Percentiles rank a stretch among this genome's conserved stretches.
phyloP scores from a whole-genome alignment of 1,140 invertebrate species.

The Panagrolaimus sp. region DNA sequence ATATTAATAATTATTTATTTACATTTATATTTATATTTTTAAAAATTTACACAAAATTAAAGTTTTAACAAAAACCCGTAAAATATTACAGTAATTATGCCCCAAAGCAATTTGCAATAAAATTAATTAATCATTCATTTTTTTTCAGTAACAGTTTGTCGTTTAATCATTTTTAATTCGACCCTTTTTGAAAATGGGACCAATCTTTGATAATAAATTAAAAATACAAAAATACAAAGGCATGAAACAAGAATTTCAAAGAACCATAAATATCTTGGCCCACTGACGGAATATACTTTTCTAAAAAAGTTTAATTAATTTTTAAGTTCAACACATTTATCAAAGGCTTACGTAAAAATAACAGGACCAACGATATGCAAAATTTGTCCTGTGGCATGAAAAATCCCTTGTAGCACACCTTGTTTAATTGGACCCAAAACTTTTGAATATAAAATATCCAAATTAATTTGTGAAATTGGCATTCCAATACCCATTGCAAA shows the following conservation, averaged over 20 bases:
- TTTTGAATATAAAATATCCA: slow-evolving; percentile 25
- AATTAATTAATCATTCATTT: background rate
- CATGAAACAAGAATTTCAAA: slow-evolving; percentile 14
- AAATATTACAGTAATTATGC: too few relatives aligned
- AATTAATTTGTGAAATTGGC: slow-evolving; percentile 23
- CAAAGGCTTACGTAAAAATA: slow-evolving; percentile 18
- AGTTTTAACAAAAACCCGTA: too few relatives aligned
- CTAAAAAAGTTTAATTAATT: slow-evolving; percentile 9
- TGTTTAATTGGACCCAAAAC: slow-evolving; percentile 26
- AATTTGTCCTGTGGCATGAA: slow-evolving; percentile 20
- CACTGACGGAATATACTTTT: slow-evolving; percentile 14
- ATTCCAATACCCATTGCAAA: slow-evolving; percentile 20
- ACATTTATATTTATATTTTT: too few relatives aligned
- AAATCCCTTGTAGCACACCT: slow-evolving; percentile 15
- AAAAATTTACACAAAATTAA: too few relatives aligned
- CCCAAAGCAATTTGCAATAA: too few relatives aligned
- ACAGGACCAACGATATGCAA: slow-evolving; percentile 20
- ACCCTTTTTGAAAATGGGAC: slow-evolving; percentile 4
- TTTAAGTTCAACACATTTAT: too few relatives aligned
- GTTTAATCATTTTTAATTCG: background rate
- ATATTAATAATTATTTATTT: too few relatives aligned
- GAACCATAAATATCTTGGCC: slow-evolving; percentile 21
- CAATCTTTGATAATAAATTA: slow-evolving; percentile 19
- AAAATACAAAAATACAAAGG: background rate
- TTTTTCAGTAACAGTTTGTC: background rate